A percentile compares a stretch with the other conserved stretches of the same genome.
phyloP scores from a whole-genome alignment of 2,888 invertebrate genomes.

The Andrena fulva region DNA sequence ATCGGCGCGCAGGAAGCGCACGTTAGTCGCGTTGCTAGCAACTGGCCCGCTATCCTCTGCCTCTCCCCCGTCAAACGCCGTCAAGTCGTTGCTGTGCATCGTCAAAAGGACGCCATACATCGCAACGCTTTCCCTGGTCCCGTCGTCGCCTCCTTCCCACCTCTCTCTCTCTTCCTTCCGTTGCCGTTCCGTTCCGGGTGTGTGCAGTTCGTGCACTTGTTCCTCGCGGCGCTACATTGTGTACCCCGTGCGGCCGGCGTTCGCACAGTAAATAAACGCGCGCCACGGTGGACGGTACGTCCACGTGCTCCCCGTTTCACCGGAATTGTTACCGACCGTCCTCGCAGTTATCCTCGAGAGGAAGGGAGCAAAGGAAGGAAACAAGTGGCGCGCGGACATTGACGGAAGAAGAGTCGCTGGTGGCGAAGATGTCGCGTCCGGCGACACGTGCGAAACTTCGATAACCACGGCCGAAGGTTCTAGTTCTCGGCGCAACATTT shows the following conservation, averaged over 20 bases:
- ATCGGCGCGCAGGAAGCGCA: slow-evolving; percentile 46
- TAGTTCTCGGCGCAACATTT: slow-evolving; percentile 28
- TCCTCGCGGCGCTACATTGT: slow-evolving; percentile 36
- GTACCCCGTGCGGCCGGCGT: slow-evolving; percentile 12
- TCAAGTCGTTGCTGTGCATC: slow-evolving; percentile 24
- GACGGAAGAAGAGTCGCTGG: background rate
- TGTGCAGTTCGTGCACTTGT: slow-evolving; percentile 49
- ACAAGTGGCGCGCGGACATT: too few species aligned
- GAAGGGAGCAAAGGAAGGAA: background rate
- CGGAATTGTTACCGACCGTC: slow-evolving; percentile 10
- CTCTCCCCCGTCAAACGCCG: background rate
- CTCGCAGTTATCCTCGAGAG: background rate
- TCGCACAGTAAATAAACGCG: slow-evolving; percentile 50
- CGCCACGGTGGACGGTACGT: slow-evolving; percentile 33
- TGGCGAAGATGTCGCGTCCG: slow-evolving; percentile 34
- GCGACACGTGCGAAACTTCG: slow-evolving; percentile 44
- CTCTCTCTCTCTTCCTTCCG: slow-evolving; percentile 38
- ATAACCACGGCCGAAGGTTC: slow-evolving; percentile 30
- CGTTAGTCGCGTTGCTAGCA: slow-evolving; percentile 24
- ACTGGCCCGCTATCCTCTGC: background rate
- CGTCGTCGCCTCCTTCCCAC: slow-evolving; percentile 37
- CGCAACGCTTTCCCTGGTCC: slow-evolving; percentile 47
- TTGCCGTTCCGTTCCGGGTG: slow-evolving; percentile 32
- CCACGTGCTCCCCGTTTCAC: slow-evolving; percentile 39
- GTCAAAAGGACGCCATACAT: slow-evolving; percentile 38